These are phyloP conservation scores for Spongilla lacustris DNA, from an alignment of 37 sponge, comb jelly and placozoan species.

Conservation along the genomic window DNA sequence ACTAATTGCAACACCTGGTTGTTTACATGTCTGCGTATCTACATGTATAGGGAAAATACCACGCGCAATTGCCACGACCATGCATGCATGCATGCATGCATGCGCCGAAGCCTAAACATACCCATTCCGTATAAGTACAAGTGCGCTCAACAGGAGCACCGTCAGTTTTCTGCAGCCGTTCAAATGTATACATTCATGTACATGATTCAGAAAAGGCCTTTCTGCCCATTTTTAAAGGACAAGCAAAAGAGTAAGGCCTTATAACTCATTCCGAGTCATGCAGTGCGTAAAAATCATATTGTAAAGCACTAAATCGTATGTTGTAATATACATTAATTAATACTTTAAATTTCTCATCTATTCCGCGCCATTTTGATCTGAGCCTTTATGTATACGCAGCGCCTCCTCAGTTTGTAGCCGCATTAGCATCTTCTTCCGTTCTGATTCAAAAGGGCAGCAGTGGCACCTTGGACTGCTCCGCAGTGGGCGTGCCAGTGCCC, in stretches of 20 bases:
- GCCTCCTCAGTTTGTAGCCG: slow-evolving; percentile 2
- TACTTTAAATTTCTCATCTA: too few species aligned
- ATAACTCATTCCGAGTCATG: too few species aligned
- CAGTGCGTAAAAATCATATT: neutral
- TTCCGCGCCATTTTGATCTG: too few species aligned
- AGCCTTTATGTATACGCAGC: neutral
- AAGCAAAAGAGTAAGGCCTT: too few species aligned
- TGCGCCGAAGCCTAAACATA: slow-evolving; percentile 17
- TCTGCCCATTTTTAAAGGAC: too few species aligned
- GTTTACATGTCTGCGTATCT: neutral
- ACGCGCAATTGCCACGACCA: too few species aligned
- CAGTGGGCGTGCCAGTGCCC: slow-evolving; percentile 16
- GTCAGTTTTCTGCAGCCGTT: too few species aligned
- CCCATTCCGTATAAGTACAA: neutral
- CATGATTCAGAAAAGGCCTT: too few species aligned
- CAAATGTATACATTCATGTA: too few species aligned
- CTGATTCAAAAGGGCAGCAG: neutral
- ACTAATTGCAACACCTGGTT: neutral
- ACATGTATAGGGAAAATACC: neutral
- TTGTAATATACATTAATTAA: too few species aligned
- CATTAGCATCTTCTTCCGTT: neutral
- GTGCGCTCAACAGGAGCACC: neutral
- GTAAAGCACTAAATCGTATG: too few species aligned
- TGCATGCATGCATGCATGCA: too few species aligned
- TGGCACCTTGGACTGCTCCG: slow-evolving; percentile 6